Evolutionary conservation across 2,888 invertebrate species (phyloP).

Genomic region (Apotomis turbidana): DNA sequence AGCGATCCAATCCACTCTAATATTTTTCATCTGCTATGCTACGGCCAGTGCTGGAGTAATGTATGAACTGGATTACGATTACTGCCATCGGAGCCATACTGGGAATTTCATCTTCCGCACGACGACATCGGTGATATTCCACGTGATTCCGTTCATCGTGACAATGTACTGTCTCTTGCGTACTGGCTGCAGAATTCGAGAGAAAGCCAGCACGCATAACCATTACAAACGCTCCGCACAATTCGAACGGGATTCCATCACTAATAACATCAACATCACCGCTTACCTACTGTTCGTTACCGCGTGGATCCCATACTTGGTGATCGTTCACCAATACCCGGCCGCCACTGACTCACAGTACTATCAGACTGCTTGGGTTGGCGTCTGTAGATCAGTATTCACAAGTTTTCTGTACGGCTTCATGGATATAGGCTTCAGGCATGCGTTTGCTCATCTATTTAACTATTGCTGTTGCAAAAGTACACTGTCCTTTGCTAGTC

Average conservation of each 20-base stretch:
- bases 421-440: constrained; percentile 87
- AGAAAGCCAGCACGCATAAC: constrained; percentile 74
- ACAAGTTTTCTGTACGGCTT: constrained; percentile 86
- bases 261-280: constrained; percentile 85
- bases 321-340: constrained; percentile 82
- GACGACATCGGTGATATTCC: constrained; percentile 81
- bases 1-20: constrained; percentile 75
- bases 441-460: constrained; percentile 88
- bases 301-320: constrained; percentile 88
- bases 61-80: constrained; percentile 86
- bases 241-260: constrained; percentile 85
- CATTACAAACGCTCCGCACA: constrained; percentile 86
- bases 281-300: constrained; percentile 85
- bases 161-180: constrained; percentile 82
- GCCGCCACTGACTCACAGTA: constrained; percentile 79
- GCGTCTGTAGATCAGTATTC: constrained; percentile 87
- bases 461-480: constrained; percentile 93
- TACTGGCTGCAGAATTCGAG: constrained; percentile 77
- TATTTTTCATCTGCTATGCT: constrained; percentile 83
- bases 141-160: constrained; percentile 83
- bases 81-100: constrained; percentile 83
- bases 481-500: constrained; percentile 82
- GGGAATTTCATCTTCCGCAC: constrained; percentile 84
- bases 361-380: constrained; percentile 88
- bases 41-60: constrained; percentile 86